Percentiles rank a stretch among this genome's conserved stretches.
These are phyloP conservation scores for Liodrosophila aerea DNA, from an alignment of 2,888 invertebrate genomes.

Conservation along the genomic window DNA sequence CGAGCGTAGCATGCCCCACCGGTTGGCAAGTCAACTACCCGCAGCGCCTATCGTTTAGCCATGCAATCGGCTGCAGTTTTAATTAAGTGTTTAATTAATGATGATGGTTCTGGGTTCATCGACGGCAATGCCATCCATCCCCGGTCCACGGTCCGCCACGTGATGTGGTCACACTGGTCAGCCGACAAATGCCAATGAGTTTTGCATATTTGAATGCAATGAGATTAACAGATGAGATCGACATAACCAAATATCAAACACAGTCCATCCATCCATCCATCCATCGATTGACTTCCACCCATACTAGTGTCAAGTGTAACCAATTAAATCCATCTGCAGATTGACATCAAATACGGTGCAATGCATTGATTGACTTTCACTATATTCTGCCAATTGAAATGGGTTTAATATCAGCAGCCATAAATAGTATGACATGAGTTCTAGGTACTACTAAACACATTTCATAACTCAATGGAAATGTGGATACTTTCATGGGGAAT, in stretches of 20 bases:
- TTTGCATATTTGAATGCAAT: conserved; percentile 47
- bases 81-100: conserved; percentile 76
- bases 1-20: not conserved
- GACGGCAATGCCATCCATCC: conserved; percentile 21
- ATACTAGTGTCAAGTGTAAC: too few relatives aligned
- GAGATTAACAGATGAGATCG: conserved; percentile 43
- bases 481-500: too few relatives aligned
- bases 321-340: too few relatives aligned
- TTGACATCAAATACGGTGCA: too few relatives aligned
- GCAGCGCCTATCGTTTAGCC: not conserved
- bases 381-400: too few relatives aligned
- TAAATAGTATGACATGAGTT: too few relatives aligned
- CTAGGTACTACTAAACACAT: too few relatives aligned
- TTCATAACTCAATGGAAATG: too few relatives aligned
- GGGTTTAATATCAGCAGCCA: too few relatives aligned
- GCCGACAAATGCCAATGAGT: conserved; percentile 44
- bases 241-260: conserved; percentile 12
- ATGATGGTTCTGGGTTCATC: conserved; percentile 49
- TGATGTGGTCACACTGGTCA: conserved; percentile 27
- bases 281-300: conserved; percentile 12
- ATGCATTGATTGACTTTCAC: too few relatives aligned
- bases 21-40: too few relatives aligned
- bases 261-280: conserved; percentile 25
- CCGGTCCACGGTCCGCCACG: not conserved
- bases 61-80: conserved; percentile 59